Conservation (phyloP, 2,113 vertebrate species). For the Myanophis thanlyinensis region DNA sequence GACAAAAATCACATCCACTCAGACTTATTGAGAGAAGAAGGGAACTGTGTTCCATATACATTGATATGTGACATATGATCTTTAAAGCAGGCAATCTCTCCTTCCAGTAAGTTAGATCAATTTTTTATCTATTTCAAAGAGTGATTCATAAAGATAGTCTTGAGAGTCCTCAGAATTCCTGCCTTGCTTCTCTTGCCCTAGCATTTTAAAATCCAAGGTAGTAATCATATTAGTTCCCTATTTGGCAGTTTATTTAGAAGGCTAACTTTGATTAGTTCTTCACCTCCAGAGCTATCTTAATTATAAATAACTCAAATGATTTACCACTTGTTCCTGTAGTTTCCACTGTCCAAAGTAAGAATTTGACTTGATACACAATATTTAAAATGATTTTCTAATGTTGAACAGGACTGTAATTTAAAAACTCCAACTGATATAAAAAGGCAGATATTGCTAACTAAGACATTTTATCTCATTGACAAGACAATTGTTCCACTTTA, state of each 20-base stretch:
- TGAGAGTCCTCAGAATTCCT: not conserved
- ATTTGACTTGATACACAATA: not conserved
- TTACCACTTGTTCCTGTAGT: not conserved
- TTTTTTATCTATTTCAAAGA: not conserved
- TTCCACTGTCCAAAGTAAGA: not conserved
- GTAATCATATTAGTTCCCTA: not conserved
- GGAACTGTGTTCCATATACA: not conserved
- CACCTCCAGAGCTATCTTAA: not conserved
- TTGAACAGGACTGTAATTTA: not conserved
- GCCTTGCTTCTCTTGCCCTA: not conserved
- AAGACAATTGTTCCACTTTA: not conserved
- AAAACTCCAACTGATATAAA: not conserved
- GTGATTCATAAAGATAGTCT: not conserved
- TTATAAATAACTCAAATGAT: not conserved
- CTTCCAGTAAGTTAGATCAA: not conserved
- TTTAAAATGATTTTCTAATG: not conserved
- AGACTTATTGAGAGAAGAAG: not conserved
- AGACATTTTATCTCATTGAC: not conserved
- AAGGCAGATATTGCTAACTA: not conserved
- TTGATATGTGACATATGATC: not conserved
- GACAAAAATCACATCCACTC: conserved; percentile 2
- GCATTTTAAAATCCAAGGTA: not conserved
- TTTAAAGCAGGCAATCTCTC: not conserved
- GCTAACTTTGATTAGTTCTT: not conserved
- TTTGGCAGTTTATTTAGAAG: not conserved